Evolutionary conservation across 2,113 vertebrate genomes (phyloP).

Genomic region (Cephalopterus ornatus): DNA sequence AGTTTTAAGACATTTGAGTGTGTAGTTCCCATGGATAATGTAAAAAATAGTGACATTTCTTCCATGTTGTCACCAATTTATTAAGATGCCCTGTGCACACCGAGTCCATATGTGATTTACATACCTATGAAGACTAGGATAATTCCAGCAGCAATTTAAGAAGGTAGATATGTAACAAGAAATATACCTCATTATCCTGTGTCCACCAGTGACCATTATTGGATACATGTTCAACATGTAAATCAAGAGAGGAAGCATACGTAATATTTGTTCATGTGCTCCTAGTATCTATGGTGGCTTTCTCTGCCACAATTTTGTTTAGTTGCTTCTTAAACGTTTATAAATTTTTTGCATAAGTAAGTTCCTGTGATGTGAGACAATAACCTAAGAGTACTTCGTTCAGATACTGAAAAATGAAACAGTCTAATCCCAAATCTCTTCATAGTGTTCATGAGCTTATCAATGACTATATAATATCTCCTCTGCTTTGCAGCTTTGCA

Average conservation of each 20-base stretch:
- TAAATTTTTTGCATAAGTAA: background rate
- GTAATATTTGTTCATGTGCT: background rate
- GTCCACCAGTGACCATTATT: background rate
- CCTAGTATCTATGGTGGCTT: background rate
- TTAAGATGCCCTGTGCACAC: background rate
- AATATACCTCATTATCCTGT: background rate
- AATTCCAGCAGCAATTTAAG: background rate
- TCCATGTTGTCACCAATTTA: background rate
- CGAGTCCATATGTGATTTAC: accelerated
- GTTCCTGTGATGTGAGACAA: background rate
- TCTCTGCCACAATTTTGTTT: background rate
- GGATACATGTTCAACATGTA: background rate
- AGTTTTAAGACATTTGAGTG: background rate
- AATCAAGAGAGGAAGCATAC: background rate
- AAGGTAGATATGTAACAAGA: background rate
- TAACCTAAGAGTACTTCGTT: background rate
- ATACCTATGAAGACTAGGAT: background rate
- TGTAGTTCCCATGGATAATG: background rate
- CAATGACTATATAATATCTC: background rate
- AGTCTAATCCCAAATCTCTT: background rate
- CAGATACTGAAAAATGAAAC: background rate
- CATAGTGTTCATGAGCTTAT: background rate
- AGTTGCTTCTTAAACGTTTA: background rate
- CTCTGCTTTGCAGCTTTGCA: background rate
- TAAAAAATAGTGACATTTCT: background rate